A percentile compares a stretch with the other conserved stretches of the same genome.
Evolutionary conservation across 2,113 vertebrate species (phyloP).

Genomic region (Hyperopisus bebe): DNA sequence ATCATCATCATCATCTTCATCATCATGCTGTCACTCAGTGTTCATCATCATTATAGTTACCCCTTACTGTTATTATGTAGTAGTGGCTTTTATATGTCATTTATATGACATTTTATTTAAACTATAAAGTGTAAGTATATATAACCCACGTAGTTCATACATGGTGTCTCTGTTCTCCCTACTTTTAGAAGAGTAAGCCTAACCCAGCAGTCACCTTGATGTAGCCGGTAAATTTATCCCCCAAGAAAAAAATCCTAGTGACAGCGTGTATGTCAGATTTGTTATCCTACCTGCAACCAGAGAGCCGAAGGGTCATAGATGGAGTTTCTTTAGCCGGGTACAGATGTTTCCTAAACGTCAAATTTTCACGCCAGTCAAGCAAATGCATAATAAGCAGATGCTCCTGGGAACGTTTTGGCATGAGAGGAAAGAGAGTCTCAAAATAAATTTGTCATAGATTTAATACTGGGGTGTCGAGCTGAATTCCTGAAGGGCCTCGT

Average conservation of each 20-base stretch:
- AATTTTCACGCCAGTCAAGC: not conserved
- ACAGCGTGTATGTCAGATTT: not conserved
- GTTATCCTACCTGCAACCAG: not conserved
- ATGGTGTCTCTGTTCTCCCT: not conserved
- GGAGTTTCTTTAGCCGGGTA: not conserved
- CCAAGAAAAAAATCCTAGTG: not conserved
- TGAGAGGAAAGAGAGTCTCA: not conserved
- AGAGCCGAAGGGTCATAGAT: not conserved
- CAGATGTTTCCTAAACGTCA: constrained; percentile 2
- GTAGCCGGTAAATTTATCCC: not conserved
- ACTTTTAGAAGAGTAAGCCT: not conserved
- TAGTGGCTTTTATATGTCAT: not conserved
- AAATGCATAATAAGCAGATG: not conserved
- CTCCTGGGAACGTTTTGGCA: not conserved
- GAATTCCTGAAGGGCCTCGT: not conserved
- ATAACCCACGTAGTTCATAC: not conserved
- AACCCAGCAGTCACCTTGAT: not conserved
- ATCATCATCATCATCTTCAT: not conserved
- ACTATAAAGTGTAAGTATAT: not conserved
- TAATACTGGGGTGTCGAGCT: not conserved
- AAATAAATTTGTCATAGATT: constrained; percentile 9
- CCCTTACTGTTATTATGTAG: not conserved
- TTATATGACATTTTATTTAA: not conserved
- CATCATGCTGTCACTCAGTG: not conserved
- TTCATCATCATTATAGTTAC: not conserved